Percentiles rank a stretch among this genome's conserved stretches.
Evolutionary conservation across 2,113 vertebrate species (phyloP).

Genomic region (Rhinolophus sinicus): DNA sequence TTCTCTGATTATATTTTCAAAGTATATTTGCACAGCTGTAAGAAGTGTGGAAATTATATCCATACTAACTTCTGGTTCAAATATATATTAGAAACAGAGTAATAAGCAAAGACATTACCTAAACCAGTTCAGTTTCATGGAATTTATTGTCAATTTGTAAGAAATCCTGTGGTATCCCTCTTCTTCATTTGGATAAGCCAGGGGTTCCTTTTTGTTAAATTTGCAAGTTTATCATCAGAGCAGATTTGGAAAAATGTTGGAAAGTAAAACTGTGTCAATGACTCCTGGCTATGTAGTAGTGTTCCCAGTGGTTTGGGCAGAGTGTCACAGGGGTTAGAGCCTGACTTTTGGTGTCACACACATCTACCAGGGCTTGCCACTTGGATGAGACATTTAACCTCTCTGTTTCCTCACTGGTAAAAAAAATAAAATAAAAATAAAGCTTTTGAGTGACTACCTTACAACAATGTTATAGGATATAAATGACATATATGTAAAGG

Average conservation of each 20-base stretch:
- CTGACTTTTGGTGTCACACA: not conserved
- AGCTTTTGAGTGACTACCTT: not conserved
- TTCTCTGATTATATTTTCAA: conserved; percentile 49
- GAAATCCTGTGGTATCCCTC: not conserved
- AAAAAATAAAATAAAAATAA: not conserved
- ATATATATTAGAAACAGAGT: not conserved
- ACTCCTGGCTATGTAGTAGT: not conserved
- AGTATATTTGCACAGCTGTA: conserved; percentile 48
- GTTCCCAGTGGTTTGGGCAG: not conserved
- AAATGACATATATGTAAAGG: not conserved
- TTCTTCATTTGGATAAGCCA: not conserved
- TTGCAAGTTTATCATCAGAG: not conserved
- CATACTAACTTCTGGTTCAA: conserved; percentile 40
- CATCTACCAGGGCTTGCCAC: not conserved
- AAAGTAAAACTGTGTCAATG: not conserved
- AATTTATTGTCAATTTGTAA: not conserved
- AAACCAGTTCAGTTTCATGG: not conserved
- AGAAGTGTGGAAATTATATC: not conserved
- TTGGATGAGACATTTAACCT: not conserved
- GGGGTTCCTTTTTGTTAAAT: not conserved
- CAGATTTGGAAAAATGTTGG: not conserved
- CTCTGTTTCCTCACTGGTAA: not conserved
- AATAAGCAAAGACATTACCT: conserved; percentile 39
- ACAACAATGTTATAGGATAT: not conserved
- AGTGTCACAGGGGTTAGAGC: not conserved